These are phyloP conservation scores for Thecocarcelia acutangulata DNA, from an alignment of 2,888 invertebrate genomes.

Conservation along the genomic window DNA sequence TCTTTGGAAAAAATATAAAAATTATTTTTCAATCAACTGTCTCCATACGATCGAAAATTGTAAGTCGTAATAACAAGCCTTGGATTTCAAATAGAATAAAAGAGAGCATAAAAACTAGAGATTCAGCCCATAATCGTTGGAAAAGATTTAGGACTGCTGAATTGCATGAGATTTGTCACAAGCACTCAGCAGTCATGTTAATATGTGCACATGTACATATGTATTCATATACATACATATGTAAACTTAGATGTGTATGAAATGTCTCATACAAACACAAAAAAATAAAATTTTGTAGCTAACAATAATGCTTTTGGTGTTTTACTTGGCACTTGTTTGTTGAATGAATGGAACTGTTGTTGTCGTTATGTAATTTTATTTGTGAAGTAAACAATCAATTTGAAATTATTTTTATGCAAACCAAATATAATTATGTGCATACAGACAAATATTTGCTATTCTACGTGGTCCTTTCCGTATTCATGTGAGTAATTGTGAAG, in stretches of 20 bases:
- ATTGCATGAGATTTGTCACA: too few species aligned
- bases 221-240: neutral
- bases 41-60: too few species aligned
- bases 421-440: slow-evolving; percentile 71
- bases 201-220: neutral
- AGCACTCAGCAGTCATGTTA: too few species aligned
- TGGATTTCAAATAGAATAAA: too few species aligned
- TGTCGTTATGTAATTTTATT: slow-evolving; percentile 57
- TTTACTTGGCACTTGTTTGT: neutral
- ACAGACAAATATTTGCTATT: slow-evolving; percentile 56
- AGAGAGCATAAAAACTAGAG: too few species aligned
- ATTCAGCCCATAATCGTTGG: too few species aligned
- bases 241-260: neutral
- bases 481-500: neutral
- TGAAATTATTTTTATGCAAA: slow-evolving; percentile 71
- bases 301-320: slow-evolving; percentile 7
- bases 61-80: too few species aligned
- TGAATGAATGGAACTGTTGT: too few species aligned
- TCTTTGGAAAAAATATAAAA: too few species aligned
- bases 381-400: slow-evolving; percentile 70
- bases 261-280: neutral
- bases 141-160: too few species aligned
- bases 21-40: too few species aligned
- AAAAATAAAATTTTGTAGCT: neutral
- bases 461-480: neutral